Conservation (phyloP, 2,888 invertebrate genomes). For the Xestia c-nigrum region DNA sequence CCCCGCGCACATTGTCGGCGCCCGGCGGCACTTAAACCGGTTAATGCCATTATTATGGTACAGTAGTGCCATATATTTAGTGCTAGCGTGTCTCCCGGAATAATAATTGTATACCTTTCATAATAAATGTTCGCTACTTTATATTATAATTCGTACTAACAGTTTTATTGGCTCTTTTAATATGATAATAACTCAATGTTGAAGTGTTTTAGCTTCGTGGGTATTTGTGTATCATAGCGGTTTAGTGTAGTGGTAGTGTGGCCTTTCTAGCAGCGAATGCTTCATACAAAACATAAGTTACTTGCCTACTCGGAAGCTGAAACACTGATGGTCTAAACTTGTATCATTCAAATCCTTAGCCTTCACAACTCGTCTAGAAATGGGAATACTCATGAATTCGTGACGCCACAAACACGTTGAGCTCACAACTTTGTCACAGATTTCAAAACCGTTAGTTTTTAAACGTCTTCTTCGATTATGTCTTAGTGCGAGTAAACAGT, state of each 20-base stretch:
- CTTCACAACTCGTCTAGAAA: not conserved
- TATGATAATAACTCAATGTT: slow-evolving; percentile 43
- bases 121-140: slow-evolving; percentile 53
- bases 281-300: not conserved
- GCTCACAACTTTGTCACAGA: not conserved
- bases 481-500: not conserved
- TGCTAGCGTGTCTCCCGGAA: slow-evolving; percentile 61
- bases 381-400: not conserved
- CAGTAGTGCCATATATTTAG: slow-evolving; percentile 53
- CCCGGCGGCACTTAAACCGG: slow-evolving; percentile 55
- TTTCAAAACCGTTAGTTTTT: not conserved
- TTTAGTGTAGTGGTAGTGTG: too few species aligned
- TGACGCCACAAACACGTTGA: not conserved
- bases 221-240: not conserved
- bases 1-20: slow-evolving; percentile 61
- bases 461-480: not conserved
- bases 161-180: slow-evolving; percentile 52
- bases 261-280: slow-evolving; percentile 7
- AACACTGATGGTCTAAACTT: not conserved
- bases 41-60: slow-evolving; percentile 57
- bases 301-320: not conserved
- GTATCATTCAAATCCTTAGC: not conserved
- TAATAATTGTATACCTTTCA: slow-evolving; percentile 61
- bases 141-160: slow-evolving; percentile 55
- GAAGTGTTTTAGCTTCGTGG: slow-evolving; percentile 17